Evolutionary conservation across 2,888 invertebrate species (phyloP), one percentile per base, ranked within the genome.

Genomic region (Diachrysia chrysitis): DNA sequence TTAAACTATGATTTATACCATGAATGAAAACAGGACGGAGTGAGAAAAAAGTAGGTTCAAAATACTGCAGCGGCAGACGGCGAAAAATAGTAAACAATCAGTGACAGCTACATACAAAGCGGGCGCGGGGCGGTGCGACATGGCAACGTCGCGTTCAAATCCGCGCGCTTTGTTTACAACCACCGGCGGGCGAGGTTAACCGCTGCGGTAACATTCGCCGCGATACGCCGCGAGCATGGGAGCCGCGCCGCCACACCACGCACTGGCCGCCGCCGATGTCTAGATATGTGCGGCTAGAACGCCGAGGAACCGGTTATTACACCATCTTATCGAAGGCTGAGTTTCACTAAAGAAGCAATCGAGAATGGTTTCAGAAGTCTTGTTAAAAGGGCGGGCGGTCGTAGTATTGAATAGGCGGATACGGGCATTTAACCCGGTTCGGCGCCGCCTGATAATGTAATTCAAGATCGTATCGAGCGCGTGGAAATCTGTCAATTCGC

Each of bases 381-480:
- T 67, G 65, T 68, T 73, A 29, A 67, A 73, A 73, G 73, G 78
- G 71, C 72, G 72, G 69, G 64, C 59, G 69, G 72, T 60, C 60
- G 64, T 73, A 56, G 71, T 66, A 73, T 83, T 74, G 81, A 79
- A 76, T 76, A 83, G 81, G 80, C 85, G 85, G 85, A 84, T 81
- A 85, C 83, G 84, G 81, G 83, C 81, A 79, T 87, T 88, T 87
- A 86, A 87, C 88, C 85, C 78, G 80, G 79, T 85, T 85, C 83
- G 79, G 79, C 73, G 72, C 82, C 79, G 84, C 76, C 79, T 87
- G 86, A 88, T 92, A 93, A 91, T 91, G 88, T 89, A 86, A 90
- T 91, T 89, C 90, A 87, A 92, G 93, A 93, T 92, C 86, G 92
- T 93, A 93, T 93, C 91, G 93, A 93, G 89, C 93, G 93, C 86